Base-by-base conservation (phyloP, 2,113 vertebrate species). In the Pimephales promelas region DNA sequence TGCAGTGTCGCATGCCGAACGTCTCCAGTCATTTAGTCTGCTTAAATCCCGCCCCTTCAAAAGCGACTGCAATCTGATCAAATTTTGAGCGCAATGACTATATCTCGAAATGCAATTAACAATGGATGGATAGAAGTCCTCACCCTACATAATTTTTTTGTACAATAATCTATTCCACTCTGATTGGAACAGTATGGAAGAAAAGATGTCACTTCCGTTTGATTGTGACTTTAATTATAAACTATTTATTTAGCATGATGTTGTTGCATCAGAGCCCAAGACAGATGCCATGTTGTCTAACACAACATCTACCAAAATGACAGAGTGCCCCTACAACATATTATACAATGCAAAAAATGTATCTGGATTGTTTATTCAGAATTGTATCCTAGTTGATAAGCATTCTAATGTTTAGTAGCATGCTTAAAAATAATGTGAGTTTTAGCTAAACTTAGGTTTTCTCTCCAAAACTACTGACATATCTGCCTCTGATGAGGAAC, bases 401-500 rank as follows among this genome's bases (percentile, higher is more conserved):
- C 40, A 52, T 76, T 86, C n/a, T n/a, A n/a, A n/a, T n/a, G n/a
- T 31, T 61, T 20, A 81, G n/a, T n/a, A 36, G 28, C n/a, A 59
- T 57, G 20, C 56, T 68, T n/a, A n/a, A n/a, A n/a, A 57, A 83
- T 64, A 79, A 74, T 59, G 52, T 26, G 36, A 43, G 80, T 40
- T 77, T 64, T 78, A 40, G 47, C 11, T 43, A 47, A 81, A 56
- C 9, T 1, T 31, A 4, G 45, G 20, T 36, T 47, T 79, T 71
- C 26, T 24, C 61, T 76, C 54, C 16, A 1, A 4, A 66, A 36
- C 72, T 72, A 16, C 10, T 10, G 66, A 36, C 82, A 56, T 85
- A 52, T 86, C 43, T 87, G 59, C 81, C 82, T 88, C 34, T 86
- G 73, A 88, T 54, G 70, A 75, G 82, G 57, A 89, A 80, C 82